Conservation (phyloP, 1,140 invertebrate species). For the Micrasema longulum region DNA sequence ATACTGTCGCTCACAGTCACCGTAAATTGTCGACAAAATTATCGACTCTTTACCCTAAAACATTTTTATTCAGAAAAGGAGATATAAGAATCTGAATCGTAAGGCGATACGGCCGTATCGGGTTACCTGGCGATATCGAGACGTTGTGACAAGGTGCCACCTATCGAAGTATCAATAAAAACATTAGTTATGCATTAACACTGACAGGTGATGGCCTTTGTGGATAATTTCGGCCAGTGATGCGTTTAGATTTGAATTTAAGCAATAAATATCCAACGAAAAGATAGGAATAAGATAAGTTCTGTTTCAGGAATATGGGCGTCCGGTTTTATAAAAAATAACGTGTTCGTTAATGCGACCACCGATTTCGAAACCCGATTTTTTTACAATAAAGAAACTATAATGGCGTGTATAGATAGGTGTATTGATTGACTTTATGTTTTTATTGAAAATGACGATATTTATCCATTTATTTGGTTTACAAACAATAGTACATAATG, state of each 20-base stretch:
- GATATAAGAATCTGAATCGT: constrained; percentile 13
- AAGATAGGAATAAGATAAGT: too few species aligned
- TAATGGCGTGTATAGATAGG: too few species aligned
- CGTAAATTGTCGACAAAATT: constrained; percentile 36
- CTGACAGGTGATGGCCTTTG: constrained; percentile 47
- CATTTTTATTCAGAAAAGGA: constrained; percentile 37
- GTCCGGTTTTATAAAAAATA: too few species aligned
- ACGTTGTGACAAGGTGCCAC: constrained; percentile 45
- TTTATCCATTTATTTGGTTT: too few species aligned
- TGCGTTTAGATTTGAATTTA: constrained; percentile 35
- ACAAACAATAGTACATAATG: too few species aligned
- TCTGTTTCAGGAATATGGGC: too few species aligned
- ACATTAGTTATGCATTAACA: constrained; percentile 47
- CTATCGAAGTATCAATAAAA: constrained; percentile 52
- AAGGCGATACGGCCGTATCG: constrained; percentile 35
- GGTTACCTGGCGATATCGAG: background rate
- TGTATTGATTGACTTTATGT: too few species aligned
- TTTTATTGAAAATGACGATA: too few species aligned
- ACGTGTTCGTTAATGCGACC: too few species aligned
- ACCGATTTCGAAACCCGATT: too few species aligned
- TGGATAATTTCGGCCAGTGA: constrained; percentile 25
- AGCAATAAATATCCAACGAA: too few species aligned
- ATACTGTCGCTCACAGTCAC: constrained; percentile 17
- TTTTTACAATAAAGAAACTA: too few species aligned
- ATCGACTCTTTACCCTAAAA: constrained; percentile 18